phyloP scores from a whole-genome alignment of 2,797 vertebrate genomes.

The Molothrus aeneus region DNA sequence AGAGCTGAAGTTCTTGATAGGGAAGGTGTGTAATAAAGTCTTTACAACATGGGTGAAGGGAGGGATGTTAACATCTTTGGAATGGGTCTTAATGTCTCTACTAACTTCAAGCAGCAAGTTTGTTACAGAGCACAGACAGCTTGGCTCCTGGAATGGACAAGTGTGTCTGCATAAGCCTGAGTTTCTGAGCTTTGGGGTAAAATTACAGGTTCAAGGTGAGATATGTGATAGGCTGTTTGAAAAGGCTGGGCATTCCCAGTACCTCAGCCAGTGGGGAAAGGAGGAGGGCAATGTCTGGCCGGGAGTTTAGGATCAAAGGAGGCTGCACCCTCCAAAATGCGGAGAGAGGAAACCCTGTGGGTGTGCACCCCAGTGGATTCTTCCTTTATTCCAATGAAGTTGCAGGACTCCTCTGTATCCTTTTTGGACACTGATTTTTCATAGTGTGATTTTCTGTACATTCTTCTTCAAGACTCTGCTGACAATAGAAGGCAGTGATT shows the following conservation, averaged over 20 bases:
- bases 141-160: neutral
- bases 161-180: accelerated
- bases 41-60: neutral
- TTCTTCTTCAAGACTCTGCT: neutral
- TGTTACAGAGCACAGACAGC: neutral
- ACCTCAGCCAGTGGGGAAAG: neutral
- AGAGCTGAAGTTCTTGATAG: neutral
- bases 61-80: accelerated
- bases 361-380: accelerated
- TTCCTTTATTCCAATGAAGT: neutral
- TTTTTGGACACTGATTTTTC: neutral
- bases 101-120: neutral
- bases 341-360: accelerated
- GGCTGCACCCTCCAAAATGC: accelerated
- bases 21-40: neutral
- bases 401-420: neutral
- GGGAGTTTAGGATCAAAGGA: neutral
- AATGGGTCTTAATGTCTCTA: neutral
- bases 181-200: neutral
- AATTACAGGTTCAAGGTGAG: accelerated
- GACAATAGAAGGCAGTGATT: neutral
- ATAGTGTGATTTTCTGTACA: accelerated
- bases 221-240: accelerated
- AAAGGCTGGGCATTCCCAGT: neutral
- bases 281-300: accelerated